A percentile compares a stretch with the other conserved stretches of the same genome.
phyloP scores from a whole-genome alignment of 2,113 vertebrate genomes.

The Bos indicus region DNA sequence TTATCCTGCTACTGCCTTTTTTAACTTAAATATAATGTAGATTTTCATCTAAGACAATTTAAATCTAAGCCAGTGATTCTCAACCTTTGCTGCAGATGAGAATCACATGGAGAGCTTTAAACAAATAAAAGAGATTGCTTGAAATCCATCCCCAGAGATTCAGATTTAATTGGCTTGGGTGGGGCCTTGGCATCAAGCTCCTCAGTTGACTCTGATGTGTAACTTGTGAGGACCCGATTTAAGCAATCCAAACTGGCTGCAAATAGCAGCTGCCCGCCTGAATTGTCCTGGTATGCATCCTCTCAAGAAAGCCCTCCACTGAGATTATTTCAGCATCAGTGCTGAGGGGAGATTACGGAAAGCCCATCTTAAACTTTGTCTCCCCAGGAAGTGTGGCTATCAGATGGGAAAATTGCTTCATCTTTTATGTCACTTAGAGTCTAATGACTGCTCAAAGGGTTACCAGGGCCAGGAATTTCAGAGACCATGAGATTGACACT shows the following conservation, averaged over 20 bases:
- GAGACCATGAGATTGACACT: not conserved
- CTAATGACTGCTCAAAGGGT: not conserved
- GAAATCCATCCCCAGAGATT: not conserved
- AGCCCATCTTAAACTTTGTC: not conserved
- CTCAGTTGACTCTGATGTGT: not conserved
- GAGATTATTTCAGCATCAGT: not conserved
- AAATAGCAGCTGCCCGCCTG: not conserved
- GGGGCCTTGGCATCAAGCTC: conserved; percentile 1
- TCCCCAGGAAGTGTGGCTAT: not conserved
- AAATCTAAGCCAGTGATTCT: not conserved
- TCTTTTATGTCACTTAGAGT: not conserved
- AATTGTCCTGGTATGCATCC: not conserved
- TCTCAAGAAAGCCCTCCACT: not conserved
- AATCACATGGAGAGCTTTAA: not conserved
- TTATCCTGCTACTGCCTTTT: not conserved
- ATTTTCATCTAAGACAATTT: not conserved
- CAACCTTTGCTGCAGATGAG: not conserved
- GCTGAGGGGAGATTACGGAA: not conserved
- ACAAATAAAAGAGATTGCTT: not conserved
- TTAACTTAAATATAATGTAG: not conserved
- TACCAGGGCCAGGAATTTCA: not conserved
- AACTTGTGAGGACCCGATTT: not conserved
- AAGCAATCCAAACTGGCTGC: not conserved
- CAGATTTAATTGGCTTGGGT: conserved; percentile 24
- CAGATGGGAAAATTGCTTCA: not conserved